Base-by-base conservation (phyloP, 64 coral and sea anemone genomes). In the Exaiptasia diaphana region DNA sequence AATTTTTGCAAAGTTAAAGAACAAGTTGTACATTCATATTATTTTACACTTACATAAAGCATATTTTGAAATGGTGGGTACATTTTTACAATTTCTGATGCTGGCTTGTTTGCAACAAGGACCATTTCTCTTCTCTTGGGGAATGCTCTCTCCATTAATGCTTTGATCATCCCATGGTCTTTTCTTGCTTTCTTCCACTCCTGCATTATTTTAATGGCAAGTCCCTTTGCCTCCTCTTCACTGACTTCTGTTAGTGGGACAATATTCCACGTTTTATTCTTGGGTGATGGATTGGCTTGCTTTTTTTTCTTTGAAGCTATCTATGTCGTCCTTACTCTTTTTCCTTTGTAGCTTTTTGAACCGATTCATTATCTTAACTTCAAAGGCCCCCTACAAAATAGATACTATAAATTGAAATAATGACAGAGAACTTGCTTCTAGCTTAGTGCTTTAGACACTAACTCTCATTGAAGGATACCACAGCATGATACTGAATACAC, bases 281-380 rank as follows among this genome's bases (percentile, higher is more conserved):
- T 11, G 70, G 23, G 36, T 36, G 23, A 5, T 74, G 38, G 70
- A 55, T 55, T 55, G 6, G 15, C 6, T 46, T 46, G 5, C 6
- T 46, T 46, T 46, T 46, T 15, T 8, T 46, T 46, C 15, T 8
- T 46, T 46, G n/a, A n/a, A n/a, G n/a, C 52, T 54, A n/a, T 54
- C 52, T 54, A 23, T 54, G 17, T 54, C 52, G 4, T 54, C 6
- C 18, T 23, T 43, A 39, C 8, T 41, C 46, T 41, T 73, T 41
- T 73, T 73, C 20, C 69, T 41, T 22, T 73, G 69, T 27, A 53
- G 45, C 23, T 75, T 75, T 49, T 75, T 75, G 45, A 53, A 75
- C 30, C 45, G n/a, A 50, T 73, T 73, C 12, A 41, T 41, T 14
- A 53, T 75, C 52, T 75, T 75, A 27, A 48, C 25, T 48, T 75